These are phyloP conservation scores for Drosophila ezoana DNA, from an alignment of 2,888 invertebrate species.

Conservation along the genomic window DNA sequence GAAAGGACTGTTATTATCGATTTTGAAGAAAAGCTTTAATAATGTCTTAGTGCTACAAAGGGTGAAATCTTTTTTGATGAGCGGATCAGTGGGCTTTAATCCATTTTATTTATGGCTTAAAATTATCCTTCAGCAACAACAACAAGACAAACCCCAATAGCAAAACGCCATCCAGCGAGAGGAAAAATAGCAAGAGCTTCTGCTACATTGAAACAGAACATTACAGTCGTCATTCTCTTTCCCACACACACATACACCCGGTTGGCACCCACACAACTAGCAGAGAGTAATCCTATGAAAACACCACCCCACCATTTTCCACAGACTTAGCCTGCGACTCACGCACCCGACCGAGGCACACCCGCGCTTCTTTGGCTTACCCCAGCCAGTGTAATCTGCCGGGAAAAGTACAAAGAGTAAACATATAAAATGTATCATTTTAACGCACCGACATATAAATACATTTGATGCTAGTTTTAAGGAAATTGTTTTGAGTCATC, in stretches of 20 bases:
- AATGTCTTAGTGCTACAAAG: slow-evolving; percentile 56
- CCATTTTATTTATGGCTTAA: slow-evolving; percentile 82
- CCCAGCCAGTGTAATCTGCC: slow-evolving; percentile 49
- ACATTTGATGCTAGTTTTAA: background rate
- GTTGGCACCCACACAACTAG: slow-evolving; percentile 37
- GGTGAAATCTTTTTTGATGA: slow-evolving; percentile 70
- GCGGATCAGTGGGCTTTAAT: slow-evolving; percentile 81
- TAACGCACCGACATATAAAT: background rate
- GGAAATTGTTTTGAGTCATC: too few species aligned
- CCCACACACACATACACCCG: slow-evolving; percentile 24
- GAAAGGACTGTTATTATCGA: slow-evolving; percentile 45
- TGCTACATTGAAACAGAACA: slow-evolving; percentile 55
- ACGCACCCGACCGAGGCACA: slow-evolving; percentile 40
- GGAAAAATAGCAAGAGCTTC: slow-evolving; percentile 54
- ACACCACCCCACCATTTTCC: slow-evolving; percentile 28
- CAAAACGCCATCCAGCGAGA: slow-evolving; percentile 41
- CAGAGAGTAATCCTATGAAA: slow-evolving; percentile 54
- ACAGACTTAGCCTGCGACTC: slow-evolving; percentile 39
- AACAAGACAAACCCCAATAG: slow-evolving; percentile 18
- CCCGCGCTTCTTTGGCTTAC: slow-evolving; percentile 38
- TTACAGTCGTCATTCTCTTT: slow-evolving; percentile 58
- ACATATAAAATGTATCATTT: slow-evolving; percentile 21
- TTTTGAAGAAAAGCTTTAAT: slow-evolving; percentile 63
- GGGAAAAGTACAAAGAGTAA: slow-evolving; percentile 55
- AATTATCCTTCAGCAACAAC: slow-evolving; percentile 71